Evolutionary conservation across 2,888 invertebrate species (phyloP).

Genomic region (Polymixis lichenea): DNA sequence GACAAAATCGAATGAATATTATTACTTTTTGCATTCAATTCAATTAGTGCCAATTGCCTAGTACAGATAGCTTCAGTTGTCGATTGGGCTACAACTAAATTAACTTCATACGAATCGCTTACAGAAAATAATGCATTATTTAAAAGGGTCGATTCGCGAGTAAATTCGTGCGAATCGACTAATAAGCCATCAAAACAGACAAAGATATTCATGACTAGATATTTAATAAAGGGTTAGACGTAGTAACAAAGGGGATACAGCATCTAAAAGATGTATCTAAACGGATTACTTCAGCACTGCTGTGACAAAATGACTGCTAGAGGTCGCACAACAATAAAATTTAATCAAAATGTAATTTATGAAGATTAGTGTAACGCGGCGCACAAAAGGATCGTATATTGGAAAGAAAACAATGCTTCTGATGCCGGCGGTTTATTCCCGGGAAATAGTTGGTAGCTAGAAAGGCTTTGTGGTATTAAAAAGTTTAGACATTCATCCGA

Average conservation of each 20-base stretch:
- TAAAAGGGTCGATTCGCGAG: too few species aligned
- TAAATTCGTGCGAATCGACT: too few species aligned
- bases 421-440: conserved; percentile 68
- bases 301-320: conserved; percentile 56
- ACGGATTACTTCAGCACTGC: conserved; percentile 46
- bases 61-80: too few species aligned
- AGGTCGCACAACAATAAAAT: conserved; percentile 69
- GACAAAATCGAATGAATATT: too few species aligned
- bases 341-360: conserved; percentile 80
- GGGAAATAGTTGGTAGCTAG: conserved; percentile 59
- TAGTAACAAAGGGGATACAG: conserved; percentile 30
- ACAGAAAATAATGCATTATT: too few species aligned
- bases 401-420: conserved; percentile 77
- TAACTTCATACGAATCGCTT: too few species aligned
- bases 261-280: conserved; percentile 53
- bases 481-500: not conserved
- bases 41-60: too few species aligned
- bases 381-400: conserved; percentile 77
- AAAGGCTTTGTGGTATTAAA: conserved; percentile 49
- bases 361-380: conserved; percentile 77
- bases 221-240: conserved; percentile 23
- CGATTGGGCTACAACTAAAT: too few species aligned
- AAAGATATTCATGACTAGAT: conserved; percentile 10
- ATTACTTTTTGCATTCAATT: too few species aligned
- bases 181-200: not conserved